phyloP scores from a whole-genome alignment of 23 tunicate genomes.

The Trididemnum miniatum region DNA sequence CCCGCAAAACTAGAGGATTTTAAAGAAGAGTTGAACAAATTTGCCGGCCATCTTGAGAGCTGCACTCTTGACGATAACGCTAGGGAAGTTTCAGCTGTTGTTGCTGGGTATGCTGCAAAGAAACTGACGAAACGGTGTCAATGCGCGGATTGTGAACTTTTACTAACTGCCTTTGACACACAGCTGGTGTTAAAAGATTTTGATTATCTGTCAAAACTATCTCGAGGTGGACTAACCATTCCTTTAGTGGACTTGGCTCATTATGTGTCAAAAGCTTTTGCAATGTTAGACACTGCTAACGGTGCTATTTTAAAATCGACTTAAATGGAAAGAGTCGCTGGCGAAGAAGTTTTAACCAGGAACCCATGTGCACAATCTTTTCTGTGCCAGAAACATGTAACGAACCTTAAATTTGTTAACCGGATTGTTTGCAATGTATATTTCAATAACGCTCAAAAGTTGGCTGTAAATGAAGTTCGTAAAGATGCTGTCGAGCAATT shows the following conservation, averaged over 20 bases:
- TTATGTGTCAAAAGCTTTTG: background rate
- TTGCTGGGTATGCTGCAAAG: constrained; percentile 5
- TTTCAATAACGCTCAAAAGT: too few species aligned
- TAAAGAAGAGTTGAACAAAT: background rate
- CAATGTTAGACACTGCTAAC: constrained; percentile 2
- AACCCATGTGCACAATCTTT: background rate
- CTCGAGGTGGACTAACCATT: background rate
- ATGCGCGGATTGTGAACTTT: too few species aligned
- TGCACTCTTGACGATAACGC: too few species aligned
- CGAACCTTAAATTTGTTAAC: background rate
- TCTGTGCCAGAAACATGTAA: background rate
- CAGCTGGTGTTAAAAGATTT: background rate
- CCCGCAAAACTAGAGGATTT: background rate
- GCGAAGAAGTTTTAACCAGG: background rate
- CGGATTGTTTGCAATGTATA: background rate
- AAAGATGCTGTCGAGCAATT: background rate
- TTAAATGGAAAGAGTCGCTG: background rate
- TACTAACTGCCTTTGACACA: too few species aligned
- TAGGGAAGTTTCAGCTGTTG: constrained; percentile 6
- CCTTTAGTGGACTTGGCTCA: background rate
- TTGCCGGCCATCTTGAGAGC: too few species aligned
- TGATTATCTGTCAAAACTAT: too few species aligned
- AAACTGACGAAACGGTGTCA: background rate
- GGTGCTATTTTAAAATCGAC: background rate
- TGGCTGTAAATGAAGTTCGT: too few species aligned